These are phyloP conservation scores for Chamaea fasciata DNA, from an alignment of 2,113 vertebrate species.

Conservation along the genomic window DNA sequence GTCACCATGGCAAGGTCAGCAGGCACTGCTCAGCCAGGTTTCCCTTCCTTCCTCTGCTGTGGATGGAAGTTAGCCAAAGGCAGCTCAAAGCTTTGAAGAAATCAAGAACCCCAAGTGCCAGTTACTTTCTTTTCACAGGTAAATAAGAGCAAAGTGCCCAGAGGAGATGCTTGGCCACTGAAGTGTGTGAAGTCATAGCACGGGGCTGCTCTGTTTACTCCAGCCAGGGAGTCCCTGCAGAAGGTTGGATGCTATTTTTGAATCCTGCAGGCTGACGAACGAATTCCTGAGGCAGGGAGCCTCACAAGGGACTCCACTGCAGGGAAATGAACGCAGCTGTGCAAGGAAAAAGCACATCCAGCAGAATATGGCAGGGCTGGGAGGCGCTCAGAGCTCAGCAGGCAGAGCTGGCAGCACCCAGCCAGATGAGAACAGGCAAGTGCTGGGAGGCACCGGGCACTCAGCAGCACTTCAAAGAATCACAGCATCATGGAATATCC, in stretches of 20 bases:
- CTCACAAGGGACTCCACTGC: background rate
- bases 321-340: background rate
- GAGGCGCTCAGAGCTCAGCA: background rate
- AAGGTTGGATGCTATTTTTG: background rate
- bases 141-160: background rate
- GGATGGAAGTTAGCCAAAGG: background rate
- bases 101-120: background rate
- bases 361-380: background rate
- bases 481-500: background rate
- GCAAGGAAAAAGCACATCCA: background rate
- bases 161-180: background rate
- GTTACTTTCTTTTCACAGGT: background rate
- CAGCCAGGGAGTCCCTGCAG: background rate
- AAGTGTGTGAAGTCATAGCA: background rate
- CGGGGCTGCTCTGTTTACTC: background rate
- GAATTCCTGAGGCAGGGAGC: background rate
- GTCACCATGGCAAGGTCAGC: background rate
- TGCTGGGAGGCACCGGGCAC: background rate
- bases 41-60: background rate
- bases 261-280: background rate
- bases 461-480: background rate
- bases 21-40: background rate
- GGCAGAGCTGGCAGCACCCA: background rate
- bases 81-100: background rate
- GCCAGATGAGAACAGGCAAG: rapidly evolving